Percentiles rank a stretch among this genome's conserved stretches.
These are phyloP conservation scores for Euura saliciscinereae DNA, from an alignment of 1,140 invertebrate species.

Conservation along the genomic window DNA sequence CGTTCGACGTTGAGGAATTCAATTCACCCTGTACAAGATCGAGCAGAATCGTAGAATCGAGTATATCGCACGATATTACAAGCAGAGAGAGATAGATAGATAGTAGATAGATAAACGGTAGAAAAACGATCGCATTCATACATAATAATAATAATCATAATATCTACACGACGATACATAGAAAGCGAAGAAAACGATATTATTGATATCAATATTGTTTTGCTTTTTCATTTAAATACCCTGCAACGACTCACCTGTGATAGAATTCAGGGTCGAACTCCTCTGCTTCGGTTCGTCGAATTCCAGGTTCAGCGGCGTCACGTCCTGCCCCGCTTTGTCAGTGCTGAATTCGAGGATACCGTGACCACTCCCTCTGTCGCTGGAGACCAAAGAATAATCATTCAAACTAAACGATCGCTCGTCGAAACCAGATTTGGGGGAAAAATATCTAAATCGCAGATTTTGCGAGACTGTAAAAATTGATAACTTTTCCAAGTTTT, in stretches of 20 bases:
- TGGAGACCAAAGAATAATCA: slow-evolving; percentile 35
- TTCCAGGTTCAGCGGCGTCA: slow-evolving; percentile 84
- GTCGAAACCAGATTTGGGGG: slow-evolving; percentile 7
- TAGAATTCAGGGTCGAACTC: slow-evolving; percentile 74
- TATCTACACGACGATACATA: slow-evolving; percentile 1
- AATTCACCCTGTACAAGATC: too few relatives aligned
- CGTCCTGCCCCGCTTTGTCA: slow-evolving; percentile 86
- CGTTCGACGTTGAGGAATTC: too few relatives aligned
- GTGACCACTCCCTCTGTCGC: slow-evolving; percentile 64
- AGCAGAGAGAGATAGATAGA: too few relatives aligned
- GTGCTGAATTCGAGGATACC: slow-evolving; percentile 86
- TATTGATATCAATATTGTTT: too few relatives aligned
- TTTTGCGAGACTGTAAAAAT: neutral
- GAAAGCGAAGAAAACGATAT: slow-evolving; percentile 16
- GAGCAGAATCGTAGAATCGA: too few relatives aligned
- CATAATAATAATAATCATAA: too few relatives aligned
- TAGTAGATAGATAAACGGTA: too few relatives aligned
- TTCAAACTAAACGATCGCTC: neutral
- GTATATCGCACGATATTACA: too few relatives aligned
- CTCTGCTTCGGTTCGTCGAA: slow-evolving; percentile 74
- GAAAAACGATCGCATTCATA: too few relatives aligned
- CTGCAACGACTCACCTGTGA: slow-evolving; percentile 65
- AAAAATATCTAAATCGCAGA: neutral
- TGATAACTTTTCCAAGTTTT: too few relatives aligned
- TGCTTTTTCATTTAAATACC: neutral